Evolutionary conservation across 2,888 invertebrate genomes (phyloP).

Genomic region (Noctua comes): DNA sequence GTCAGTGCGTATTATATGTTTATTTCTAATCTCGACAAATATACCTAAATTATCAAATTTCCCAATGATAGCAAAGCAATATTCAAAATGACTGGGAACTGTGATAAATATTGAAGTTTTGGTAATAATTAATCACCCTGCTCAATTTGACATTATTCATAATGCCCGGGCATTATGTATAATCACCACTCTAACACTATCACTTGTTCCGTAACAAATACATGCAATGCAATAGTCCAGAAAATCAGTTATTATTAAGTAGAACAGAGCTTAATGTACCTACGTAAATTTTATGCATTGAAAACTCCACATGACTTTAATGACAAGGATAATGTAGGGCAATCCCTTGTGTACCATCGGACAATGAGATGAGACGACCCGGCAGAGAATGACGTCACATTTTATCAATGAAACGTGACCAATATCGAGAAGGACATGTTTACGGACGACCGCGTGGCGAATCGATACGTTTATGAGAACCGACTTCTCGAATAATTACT

Average conservation of each 20-base stretch:
- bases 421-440: conserved; percentile 41
- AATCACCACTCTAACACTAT: too few species aligned
- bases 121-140: too few species aligned
- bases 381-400: conserved; percentile 33
- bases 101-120: too few species aligned
- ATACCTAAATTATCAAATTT: too few species aligned
- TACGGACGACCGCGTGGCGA: conserved; percentile 28
- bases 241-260: background rate
- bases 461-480: conserved; percentile 32
- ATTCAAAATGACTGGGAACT: too few species aligned
- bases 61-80: too few species aligned
- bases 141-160: too few species aligned
- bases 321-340: background rate
- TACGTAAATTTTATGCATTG: background rate
- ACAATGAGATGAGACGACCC: conserved; percentile 29
- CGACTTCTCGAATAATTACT: conserved; percentile 38
- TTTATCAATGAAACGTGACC: conserved; percentile 40
- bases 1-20: too few species aligned
- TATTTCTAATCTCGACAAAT: too few species aligned
- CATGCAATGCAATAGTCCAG: background rate
- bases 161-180: too few species aligned
- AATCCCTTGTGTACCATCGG: conserved; percentile 1
- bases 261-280: background rate
- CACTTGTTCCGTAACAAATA: background rate
- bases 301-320: conserved; percentile 1